Evolutionary conservation across 2,888 invertebrate species (phyloP).

Genomic region (Cantharis flavilabris): DNA sequence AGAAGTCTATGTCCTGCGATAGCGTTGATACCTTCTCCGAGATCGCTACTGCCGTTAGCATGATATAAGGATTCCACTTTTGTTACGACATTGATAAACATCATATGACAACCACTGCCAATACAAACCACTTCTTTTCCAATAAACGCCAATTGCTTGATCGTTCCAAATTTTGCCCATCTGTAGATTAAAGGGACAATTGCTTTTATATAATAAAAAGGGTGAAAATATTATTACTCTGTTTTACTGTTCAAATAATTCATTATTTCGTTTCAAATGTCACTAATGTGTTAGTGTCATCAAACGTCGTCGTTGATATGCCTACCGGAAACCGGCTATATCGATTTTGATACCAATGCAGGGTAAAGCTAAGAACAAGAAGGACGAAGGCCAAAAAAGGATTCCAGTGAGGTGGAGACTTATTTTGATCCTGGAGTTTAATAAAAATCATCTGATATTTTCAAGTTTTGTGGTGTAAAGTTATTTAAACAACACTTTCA

Average conservation of each 20-base stretch:
- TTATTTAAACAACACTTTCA: too few relatives aligned
- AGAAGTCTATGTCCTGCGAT: conserved; percentile 62
- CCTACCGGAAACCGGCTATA: neutral
- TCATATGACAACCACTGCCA: conserved; percentile 62
- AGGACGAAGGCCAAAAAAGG: too few relatives aligned
- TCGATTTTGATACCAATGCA: too few relatives aligned
- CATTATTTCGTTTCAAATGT: neutral
- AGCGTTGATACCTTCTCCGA: conserved; percentile 68
- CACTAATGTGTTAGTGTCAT: neutral
- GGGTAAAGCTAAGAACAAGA: too few relatives aligned
- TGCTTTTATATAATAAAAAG: neutral
- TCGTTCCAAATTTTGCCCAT: conserved; percentile 64
- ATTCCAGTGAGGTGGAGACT: too few relatives aligned
- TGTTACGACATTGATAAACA: conserved; percentile 61
- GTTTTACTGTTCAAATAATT: neutral
- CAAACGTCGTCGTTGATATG: neutral
- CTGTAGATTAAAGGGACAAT: conserved; percentile 51
- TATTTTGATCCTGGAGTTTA: too few relatives aligned
- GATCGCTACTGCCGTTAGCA: conserved; percentile 56
- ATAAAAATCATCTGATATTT: too few relatives aligned
- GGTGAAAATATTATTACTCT: neutral
- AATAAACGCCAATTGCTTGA: conserved; percentile 59
- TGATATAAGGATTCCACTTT: conserved; percentile 59
- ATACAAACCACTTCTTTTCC: conserved; percentile 63
- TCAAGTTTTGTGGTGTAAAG: too few relatives aligned